phyloP scores from a whole-genome alignment of 2,888 invertebrate species.

The Tetropium fuscum region DNA sequence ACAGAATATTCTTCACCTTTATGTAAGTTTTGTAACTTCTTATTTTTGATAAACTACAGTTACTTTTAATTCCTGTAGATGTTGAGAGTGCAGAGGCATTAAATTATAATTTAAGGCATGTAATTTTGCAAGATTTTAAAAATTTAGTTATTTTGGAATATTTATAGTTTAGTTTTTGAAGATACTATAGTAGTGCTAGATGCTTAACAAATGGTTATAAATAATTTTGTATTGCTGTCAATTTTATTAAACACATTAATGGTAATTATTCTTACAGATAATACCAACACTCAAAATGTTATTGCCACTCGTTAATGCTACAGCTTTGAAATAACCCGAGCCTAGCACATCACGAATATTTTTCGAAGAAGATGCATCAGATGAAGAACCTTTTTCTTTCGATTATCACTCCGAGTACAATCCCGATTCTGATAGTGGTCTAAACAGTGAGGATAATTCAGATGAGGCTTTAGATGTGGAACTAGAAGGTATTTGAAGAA shows the following conservation, averaged over 20 bases:
- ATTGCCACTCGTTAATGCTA: neutral
- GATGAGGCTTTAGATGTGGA: slow-evolving; percentile 15
- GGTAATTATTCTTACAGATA: slow-evolving; percentile 1
- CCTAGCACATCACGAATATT: neutral
- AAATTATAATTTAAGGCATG: too few species aligned
- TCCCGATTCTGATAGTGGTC: neutral
- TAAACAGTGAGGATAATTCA: neutral
- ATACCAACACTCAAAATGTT: neutral
- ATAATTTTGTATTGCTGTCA: neutral
- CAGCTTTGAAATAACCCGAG: neutral
- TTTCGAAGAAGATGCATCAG: neutral
- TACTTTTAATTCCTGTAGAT: neutral
- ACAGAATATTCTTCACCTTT: neutral
- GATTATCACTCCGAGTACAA: slow-evolving; percentile 3
- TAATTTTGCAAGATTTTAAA: neutral
- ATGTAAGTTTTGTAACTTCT: neutral
- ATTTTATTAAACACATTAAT: neutral
- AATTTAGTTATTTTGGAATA: neutral
- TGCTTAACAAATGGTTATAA: neutral
- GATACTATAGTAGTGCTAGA: neutral
- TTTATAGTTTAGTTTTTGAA: neutral
- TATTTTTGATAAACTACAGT: neutral
- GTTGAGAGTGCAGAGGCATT: neutral
- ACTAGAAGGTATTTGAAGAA: slow-evolving; percentile 34
- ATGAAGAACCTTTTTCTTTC: neutral